phyloP scores from a whole-genome alignment of 2,888 invertebrate species.

The Dendrolimus houi region DNA sequence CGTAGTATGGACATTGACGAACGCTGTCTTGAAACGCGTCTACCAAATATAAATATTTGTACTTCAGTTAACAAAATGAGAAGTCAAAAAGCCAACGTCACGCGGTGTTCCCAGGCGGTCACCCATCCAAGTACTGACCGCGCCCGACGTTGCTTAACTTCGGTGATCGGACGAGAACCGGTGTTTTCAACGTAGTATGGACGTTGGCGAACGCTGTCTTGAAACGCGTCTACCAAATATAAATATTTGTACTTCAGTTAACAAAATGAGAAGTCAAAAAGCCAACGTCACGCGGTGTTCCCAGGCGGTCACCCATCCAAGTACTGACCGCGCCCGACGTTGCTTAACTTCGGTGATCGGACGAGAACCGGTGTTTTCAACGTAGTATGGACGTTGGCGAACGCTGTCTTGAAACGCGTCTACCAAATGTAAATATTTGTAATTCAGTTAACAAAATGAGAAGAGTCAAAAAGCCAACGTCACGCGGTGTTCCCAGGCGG shows the following conservation, averaged over 20 bases:
- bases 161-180: constrained; percentile 68
- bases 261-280: constrained; percentile 18
- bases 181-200: constrained; percentile 57
- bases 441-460: neutral
- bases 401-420: too few species aligned
- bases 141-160: constrained; percentile 54
- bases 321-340: constrained; percentile 61
- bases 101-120: constrained; percentile 62
- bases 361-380: constrained; percentile 60
- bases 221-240: neutral
- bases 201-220: constrained; percentile 28
- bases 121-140: constrained; percentile 64
- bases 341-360: constrained; percentile 65
- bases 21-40: too few species aligned
- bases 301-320: constrained; percentile 67
- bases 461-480: constrained; percentile 40
- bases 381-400: constrained; percentile 13
- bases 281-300: constrained; percentile 44
- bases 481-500: constrained; percentile 65
- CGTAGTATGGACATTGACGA: constrained; percentile 49
- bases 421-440: neutral
- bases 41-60: neutral
- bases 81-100: constrained; percentile 41
- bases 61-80: too few species aligned
- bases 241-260: too few species aligned